These are phyloP conservation scores for Phrixothrix hirtus DNA, from an alignment of 2,888 invertebrate genomes.

Conservation along the genomic window DNA sequence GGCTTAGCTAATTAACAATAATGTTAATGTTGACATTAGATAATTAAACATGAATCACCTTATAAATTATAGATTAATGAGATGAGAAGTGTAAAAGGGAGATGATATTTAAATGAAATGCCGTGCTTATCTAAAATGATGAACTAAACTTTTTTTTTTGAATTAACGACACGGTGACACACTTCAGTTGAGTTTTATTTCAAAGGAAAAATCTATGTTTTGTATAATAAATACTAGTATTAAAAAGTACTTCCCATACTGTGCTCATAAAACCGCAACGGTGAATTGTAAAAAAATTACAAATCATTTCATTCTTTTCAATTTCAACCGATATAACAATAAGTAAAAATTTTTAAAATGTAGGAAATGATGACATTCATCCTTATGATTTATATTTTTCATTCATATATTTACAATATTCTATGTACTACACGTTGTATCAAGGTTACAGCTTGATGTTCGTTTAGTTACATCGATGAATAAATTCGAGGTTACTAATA, in stretches of 20 bases:
- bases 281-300: slow-evolving; percentile 46
- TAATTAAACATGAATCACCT: background rate
- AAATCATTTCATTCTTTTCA: slow-evolving; percentile 49
- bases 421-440: background rate
- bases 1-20: background rate
- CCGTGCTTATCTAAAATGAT: slow-evolving; percentile 11
- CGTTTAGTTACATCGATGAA: background rate
- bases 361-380: slow-evolving; percentile 48
- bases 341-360: slow-evolving; percentile 46
- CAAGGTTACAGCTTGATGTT: background rate
- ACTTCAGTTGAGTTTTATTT: slow-evolving; percentile 23
- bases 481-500: background rate
- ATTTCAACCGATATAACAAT: slow-evolving; percentile 41
- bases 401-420: slow-evolving; percentile 3
- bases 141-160: slow-evolving; percentile 22
- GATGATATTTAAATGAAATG: background rate
- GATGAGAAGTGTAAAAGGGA: slow-evolving; percentile 2
- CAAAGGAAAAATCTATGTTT: slow-evolving; percentile 21
- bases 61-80: slow-evolving; percentile 8
- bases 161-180: slow-evolving; percentile 20
- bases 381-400: slow-evolving; percentile 26
- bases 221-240: slow-evolving; percentile 31
- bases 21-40: background rate
- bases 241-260: slow-evolving; percentile 35
- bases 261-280: slow-evolving; percentile 49